Conservation (phyloP, 92 coral and sea anemone genomes). For the Zoanthus sansibaricus region DNA sequence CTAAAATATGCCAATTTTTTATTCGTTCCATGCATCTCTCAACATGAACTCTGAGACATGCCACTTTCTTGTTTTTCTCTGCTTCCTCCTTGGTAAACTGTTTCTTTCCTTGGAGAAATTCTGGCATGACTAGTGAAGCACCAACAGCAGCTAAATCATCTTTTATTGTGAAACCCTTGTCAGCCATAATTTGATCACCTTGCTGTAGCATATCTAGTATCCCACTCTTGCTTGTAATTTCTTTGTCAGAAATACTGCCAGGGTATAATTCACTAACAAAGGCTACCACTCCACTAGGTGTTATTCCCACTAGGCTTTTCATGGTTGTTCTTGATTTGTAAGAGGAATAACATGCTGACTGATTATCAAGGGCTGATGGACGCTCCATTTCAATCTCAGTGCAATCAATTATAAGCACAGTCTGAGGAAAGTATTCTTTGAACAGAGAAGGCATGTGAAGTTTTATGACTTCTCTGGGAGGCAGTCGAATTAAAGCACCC, state of each 20-base stretch:
- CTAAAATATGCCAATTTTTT: conserved; percentile 79
- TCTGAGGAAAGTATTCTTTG: conserved; percentile 57
- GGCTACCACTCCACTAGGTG: conserved; percentile 72
- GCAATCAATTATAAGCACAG: conserved; percentile 67
- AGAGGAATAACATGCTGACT: conserved; percentile 73
- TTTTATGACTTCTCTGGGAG: conserved; percentile 65
- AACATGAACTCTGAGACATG: conserved; percentile 65
- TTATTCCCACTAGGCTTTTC: conserved; percentile 42
- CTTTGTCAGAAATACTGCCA: conserved; percentile 67
- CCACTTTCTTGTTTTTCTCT: conserved; percentile 68
- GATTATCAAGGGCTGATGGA: conserved; percentile 73
- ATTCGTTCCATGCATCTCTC: conserved; percentile 75
- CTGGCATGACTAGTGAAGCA: conserved; percentile 57
- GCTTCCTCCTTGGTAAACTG: conserved; percentile 67
- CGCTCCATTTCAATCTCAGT: conserved; percentile 76
- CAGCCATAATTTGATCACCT: conserved; percentile 22
- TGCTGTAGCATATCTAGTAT: conserved; percentile 45
- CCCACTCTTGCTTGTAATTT: conserved; percentile 63
- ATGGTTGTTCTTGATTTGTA: conserved; percentile 73
- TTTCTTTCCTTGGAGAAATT: conserved; percentile 53
- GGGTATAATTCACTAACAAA: conserved; percentile 64
- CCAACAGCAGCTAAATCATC: conserved; percentile 57
- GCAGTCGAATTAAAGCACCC: conserved; percentile 58
- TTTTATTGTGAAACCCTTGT: too few species aligned
- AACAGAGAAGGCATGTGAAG: conserved; percentile 67